Evolutionary conservation across 1,140 invertebrate genomes (phyloP).

Genomic region (Triops longicaudatus): DNA sequence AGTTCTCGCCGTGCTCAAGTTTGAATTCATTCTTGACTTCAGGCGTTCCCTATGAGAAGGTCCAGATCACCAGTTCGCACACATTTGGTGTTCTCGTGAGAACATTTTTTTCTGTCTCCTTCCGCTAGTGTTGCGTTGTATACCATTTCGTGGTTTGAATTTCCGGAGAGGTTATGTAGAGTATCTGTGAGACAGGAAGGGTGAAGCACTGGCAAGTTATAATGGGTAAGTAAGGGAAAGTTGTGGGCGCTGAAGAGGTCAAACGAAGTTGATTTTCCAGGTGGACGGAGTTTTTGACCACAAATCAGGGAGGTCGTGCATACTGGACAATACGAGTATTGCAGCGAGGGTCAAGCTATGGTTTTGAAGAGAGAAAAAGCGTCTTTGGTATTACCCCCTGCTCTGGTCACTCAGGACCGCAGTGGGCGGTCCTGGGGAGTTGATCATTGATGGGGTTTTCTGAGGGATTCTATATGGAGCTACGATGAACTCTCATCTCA

Average conservation of each 20-base stretch:
- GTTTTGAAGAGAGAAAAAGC: neutral
- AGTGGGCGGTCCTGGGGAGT: constrained; percentile 4
- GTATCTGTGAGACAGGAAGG: neutral
- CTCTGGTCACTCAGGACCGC: constrained; percentile 9
- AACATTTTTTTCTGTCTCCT: neutral
- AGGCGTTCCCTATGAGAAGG: neutral
- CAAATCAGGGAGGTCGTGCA: neutral
- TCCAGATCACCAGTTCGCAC: neutral
- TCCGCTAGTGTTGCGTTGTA: no score
- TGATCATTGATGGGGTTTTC: constrained; percentile 3
- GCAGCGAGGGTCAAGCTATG: no score
- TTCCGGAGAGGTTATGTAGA: neutral
- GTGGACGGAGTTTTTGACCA: neutral
- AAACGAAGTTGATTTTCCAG: neutral
- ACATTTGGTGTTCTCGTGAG: neutral
- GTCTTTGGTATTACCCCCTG: constrained; percentile 1
- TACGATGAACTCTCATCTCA: neutral
- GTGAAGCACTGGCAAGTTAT: neutral
- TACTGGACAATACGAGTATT: neutral
- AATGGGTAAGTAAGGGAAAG: neutral
- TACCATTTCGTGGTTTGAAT: neutral
- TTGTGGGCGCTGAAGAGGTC: neutral
- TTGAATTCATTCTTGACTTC: neutral
- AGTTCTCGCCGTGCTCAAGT: neutral
- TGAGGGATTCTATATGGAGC: neutral